Percentiles rank a stretch among this genome's conserved stretches.
phyloP scores from a whole-genome alignment of 1,140 invertebrate species.

The Limonius californicus region DNA sequence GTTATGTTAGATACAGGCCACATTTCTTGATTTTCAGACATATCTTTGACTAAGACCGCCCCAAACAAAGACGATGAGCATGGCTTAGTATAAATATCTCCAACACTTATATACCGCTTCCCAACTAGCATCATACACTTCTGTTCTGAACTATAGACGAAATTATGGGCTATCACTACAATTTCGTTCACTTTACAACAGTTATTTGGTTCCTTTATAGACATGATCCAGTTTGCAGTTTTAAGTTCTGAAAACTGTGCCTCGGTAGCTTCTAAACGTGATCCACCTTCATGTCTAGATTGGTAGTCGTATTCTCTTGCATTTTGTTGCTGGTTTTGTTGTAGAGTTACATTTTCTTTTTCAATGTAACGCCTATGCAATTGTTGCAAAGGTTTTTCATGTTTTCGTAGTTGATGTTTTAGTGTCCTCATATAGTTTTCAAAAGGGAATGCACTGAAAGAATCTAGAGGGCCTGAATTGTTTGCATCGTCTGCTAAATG shows the following conservation, averaged over 20 bases:
- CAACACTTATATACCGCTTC: background rate
- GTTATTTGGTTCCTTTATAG: background rate
- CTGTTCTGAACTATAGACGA: background rate
- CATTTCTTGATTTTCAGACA: background rate
- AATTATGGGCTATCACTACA: background rate
- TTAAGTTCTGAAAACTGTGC: background rate
- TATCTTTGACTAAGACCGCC: background rate
- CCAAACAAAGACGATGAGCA: background rate
- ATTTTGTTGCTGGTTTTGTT: no score
- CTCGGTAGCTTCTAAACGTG: background rate
- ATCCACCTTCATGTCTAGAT: background rate
- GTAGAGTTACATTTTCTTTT: no score
- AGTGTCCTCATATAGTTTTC: background rate
- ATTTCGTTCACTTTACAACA: background rate
- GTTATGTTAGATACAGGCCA: background rate
- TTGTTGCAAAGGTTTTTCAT: slow-evolving; percentile 1
- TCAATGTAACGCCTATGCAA: background rate
- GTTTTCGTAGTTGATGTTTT: background rate
- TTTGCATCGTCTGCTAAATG: background rate
- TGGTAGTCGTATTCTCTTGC: no score
- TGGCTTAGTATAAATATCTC: background rate
- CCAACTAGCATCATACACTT: background rate
- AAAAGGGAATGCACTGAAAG: background rate
- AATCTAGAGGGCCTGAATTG: background rate
- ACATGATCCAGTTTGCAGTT: background rate